Conservation (phyloP, 2,113 vertebrate species). For the Myotis yumanensis region DNA sequence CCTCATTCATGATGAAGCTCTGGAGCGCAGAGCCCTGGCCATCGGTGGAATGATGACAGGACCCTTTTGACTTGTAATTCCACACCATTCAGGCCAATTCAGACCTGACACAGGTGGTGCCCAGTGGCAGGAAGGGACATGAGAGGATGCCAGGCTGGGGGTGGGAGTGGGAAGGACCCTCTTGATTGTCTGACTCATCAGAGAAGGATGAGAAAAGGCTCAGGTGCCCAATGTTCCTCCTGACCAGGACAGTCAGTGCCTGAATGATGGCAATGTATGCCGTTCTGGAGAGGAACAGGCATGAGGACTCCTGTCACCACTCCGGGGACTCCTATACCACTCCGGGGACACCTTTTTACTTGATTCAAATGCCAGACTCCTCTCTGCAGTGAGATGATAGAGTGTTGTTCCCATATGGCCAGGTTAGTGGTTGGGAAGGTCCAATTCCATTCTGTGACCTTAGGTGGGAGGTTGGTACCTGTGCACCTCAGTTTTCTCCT, state of each 20-base stretch:
- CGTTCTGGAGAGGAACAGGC: background rate
- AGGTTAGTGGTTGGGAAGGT: background rate
- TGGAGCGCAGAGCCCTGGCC: conserved; percentile 70
- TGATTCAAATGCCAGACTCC: background rate
- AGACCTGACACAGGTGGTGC: conserved; percentile 68
- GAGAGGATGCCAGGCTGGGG: background rate
- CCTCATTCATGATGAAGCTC: conserved; percentile 80
- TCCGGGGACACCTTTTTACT: background rate
- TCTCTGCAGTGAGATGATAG: background rate
- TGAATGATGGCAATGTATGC: background rate
- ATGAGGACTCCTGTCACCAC: background rate
- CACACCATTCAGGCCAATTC: conserved; percentile 78
- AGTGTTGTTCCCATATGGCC: background rate
- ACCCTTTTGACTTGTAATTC: conserved; percentile 84
- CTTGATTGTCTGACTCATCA: background rate
- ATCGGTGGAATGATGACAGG: conserved; percentile 79
- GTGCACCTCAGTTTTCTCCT: background rate
- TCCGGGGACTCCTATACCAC: too few species aligned
- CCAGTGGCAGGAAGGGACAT: conserved; percentile 14
- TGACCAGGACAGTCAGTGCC: background rate
- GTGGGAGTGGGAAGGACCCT: background rate
- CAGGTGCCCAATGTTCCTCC: too few species aligned
- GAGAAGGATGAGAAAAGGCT: background rate
- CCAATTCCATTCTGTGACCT: background rate
- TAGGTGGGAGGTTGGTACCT: background rate